Percentiles rank a stretch among this genome's conserved stretches.
phyloP scores from a whole-genome alignment of 2,113 vertebrate genomes.

The Raphicerus campestris region DNA sequence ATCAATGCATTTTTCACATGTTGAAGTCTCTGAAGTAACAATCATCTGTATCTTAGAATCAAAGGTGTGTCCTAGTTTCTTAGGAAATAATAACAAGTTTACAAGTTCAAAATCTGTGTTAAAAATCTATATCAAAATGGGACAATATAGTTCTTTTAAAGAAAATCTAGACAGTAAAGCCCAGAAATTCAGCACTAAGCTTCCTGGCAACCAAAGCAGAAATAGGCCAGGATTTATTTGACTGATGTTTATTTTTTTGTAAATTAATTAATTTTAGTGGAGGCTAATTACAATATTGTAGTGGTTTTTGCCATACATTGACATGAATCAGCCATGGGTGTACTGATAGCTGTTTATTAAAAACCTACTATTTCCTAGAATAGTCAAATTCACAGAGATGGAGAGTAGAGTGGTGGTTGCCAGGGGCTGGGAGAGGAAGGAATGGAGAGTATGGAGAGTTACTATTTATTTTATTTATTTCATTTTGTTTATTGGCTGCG shows the following conservation, averaged over 20 bases:
- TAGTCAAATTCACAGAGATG: background rate
- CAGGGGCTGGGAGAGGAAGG: background rate
- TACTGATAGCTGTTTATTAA: background rate
- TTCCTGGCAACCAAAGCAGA: background rate
- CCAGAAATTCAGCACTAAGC: background rate
- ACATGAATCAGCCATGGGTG: background rate
- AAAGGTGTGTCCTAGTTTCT: accelerated
- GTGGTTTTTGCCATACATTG: background rate
- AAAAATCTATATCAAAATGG: background rate
- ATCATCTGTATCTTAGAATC: background rate
- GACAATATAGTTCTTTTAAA: background rate
- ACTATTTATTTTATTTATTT: background rate
- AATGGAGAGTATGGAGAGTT: background rate
- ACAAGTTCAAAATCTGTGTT: background rate
- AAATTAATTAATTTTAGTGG: background rate
- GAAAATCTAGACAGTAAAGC: background rate
- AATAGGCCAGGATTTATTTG: background rate
- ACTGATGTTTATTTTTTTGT: background rate
- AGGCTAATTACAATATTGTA: background rate
- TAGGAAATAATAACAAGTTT: background rate
- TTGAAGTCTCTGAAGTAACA: background rate
- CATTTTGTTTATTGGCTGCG: background rate
- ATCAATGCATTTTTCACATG: accelerated
- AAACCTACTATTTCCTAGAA: background rate
- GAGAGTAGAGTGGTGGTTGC: background rate